Evolutionary conservation across 2,888 invertebrate species (phyloP).

Genomic region (Stegana nigrithorax): DNA sequence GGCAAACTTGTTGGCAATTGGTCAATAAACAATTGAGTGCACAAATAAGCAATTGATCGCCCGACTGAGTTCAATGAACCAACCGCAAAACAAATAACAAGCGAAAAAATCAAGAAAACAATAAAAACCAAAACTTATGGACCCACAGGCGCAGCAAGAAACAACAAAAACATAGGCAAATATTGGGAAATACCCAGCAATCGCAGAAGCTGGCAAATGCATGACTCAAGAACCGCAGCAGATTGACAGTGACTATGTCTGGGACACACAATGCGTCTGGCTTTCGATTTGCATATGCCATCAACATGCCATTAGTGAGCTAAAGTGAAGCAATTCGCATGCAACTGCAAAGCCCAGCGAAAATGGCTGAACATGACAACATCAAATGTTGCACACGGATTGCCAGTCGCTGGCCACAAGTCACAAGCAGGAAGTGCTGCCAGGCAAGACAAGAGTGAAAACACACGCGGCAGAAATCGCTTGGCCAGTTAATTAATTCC

Average conservation of each 20-base stretch:
- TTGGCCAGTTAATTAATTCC: too few relatives aligned
- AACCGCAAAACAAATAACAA: not conserved
- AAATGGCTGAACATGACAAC: not conserved
- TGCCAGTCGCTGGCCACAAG: too few relatives aligned
- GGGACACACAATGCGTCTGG: not conserved
- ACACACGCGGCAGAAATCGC: too few relatives aligned
- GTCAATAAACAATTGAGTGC: not conserved
- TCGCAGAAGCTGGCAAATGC: too few relatives aligned
- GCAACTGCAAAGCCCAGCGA: not conserved
- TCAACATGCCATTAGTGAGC: not conserved
- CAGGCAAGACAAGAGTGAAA: not conserved
- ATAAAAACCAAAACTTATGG: too few relatives aligned
- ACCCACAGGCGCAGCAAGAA: not conserved
- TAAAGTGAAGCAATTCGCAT: not conserved
- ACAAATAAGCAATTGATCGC: too few relatives aligned
- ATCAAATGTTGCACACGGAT: too few relatives aligned
- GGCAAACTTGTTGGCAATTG: slow-evolving; percentile 28
- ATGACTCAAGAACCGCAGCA: too few relatives aligned
- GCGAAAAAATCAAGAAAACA: not conserved
- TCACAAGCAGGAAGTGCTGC: not conserved
- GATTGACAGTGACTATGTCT: too few relatives aligned
- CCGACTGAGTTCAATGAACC: too few relatives aligned
- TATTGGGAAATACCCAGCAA: not conserved
- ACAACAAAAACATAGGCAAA: not conserved
- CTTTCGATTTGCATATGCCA: not conserved